phyloP scores from a whole-genome alignment of 2,888 invertebrate genomes.

The Cryptosula pallasiana region DNA sequence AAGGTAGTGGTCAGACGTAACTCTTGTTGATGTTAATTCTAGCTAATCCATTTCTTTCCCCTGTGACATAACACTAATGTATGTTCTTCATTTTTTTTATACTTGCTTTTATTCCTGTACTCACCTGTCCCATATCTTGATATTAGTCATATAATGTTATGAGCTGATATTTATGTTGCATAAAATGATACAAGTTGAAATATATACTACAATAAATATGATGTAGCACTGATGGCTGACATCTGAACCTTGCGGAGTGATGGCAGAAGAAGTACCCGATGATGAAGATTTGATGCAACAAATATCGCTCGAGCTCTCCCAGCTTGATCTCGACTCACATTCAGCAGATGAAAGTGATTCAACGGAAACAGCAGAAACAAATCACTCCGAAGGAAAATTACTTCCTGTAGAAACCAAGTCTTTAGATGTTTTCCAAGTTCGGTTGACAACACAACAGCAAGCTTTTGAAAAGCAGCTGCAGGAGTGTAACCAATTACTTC shows the following conservation, averaged over 20 bases:
- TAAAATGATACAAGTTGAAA: too few relatives aligned
- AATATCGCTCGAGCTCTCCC: neutral
- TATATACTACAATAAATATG: neutral
- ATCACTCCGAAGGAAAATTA: neutral
- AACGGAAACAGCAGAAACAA: neutral
- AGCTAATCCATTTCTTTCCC: too few relatives aligned
- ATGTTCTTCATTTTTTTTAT: too few relatives aligned
- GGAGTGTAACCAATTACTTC: slow-evolving; percentile 1
- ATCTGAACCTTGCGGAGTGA: neutral
- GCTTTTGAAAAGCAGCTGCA: slow-evolving; percentile 12
- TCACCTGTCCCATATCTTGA: too few relatives aligned
- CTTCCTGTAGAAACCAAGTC: neutral
- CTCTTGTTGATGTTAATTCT: too few relatives aligned
- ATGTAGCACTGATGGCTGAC: neutral
- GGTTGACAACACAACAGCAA: neutral
- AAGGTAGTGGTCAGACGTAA: too few relatives aligned
- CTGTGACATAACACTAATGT: too few relatives aligned
- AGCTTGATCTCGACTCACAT: neutral
- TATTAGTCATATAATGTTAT: too few relatives aligned
- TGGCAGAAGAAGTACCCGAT: neutral
- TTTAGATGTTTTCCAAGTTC: neutral
- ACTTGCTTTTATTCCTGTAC: too few relatives aligned
- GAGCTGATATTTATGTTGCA: too few relatives aligned
- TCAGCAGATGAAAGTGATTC: neutral
- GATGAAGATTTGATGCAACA: neutral